Evolutionary conservation across 2,888 invertebrate species (phyloP).

Genomic region (Lissocephala sabroskyi): DNA sequence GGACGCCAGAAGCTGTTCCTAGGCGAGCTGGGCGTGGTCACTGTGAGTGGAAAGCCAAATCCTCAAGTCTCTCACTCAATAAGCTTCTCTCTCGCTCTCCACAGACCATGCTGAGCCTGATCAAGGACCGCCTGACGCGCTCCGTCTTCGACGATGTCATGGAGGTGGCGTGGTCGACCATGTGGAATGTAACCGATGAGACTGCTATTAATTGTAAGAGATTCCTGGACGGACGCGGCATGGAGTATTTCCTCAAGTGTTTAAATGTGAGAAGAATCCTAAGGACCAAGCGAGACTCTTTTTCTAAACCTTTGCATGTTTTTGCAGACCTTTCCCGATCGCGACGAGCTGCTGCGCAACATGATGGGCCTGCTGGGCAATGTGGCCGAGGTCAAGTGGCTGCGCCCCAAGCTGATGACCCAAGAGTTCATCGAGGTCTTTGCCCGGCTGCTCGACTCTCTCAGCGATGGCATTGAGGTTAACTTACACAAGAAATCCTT

Average conservation of each 20-base stretch:
- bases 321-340: slow-evolving; percentile 86
- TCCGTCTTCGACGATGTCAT: slow-evolving; percentile 93
- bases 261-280: slow-evolving; percentile 80
- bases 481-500: slow-evolving; percentile 19
- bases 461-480: slow-evolving; percentile 96
- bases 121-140: slow-evolving; percentile 84
- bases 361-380: slow-evolving; percentile 99
- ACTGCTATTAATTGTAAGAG: slow-evolving; percentile 94
- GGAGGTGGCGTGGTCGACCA: slow-evolving; percentile 99
- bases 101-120: slow-evolving; percentile 90
- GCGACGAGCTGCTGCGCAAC: slow-evolving; percentile 92
- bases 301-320: slow-evolving; percentile 1
- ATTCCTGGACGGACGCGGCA: slow-evolving; percentile 90
- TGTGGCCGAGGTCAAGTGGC: slow-evolving; percentile 91
- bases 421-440: slow-evolving; percentile 88
- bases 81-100: slow-evolving; percentile 48
- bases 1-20: slow-evolving; percentile 92
- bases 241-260: slow-evolving; percentile 92
- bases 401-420: slow-evolving; percentile 89
- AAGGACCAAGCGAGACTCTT: background rate
- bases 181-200: slow-evolving; percentile 99
- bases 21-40: slow-evolving; percentile 90
- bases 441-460: slow-evolving; percentile 86
- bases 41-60: slow-evolving; percentile 75
- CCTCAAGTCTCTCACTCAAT: background rate